Percentiles rank a stretch among this genome's conserved stretches.
Evolutionary conservation across 2,888 invertebrate species (phyloP).

Genomic region (Lithophane socia): DNA sequence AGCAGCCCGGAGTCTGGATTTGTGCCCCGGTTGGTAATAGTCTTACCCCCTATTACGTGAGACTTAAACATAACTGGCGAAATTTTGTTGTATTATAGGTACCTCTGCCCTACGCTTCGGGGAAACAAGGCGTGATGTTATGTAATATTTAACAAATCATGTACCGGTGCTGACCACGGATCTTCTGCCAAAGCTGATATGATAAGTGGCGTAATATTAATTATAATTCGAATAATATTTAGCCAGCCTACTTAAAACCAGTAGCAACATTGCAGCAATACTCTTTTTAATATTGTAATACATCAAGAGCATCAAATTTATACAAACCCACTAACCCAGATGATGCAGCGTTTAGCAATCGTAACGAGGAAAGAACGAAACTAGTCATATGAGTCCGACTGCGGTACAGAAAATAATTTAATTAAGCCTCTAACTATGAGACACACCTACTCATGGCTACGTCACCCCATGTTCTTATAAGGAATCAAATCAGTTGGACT

Average conservation of each 20-base stretch:
- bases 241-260: conserved; percentile 58
- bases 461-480: conserved; percentile 39
- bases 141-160: conserved; percentile 4
- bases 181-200: neutral
- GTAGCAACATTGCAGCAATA: conserved; percentile 57
- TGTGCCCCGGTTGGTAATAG: too few species aligned
- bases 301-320: conserved; percentile 65
- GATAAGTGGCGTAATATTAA: conserved; percentile 25
- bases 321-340: conserved; percentile 74
- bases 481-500: conserved; percentile 47
- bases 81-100: too few species aligned
- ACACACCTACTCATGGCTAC: conserved; percentile 45
- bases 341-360: conserved; percentile 67
- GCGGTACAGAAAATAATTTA: conserved; percentile 29
- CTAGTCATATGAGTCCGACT: conserved; percentile 29
- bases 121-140: too few species aligned
- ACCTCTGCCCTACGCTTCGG: too few species aligned
- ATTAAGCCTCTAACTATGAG: conserved; percentile 33
- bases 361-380: conserved; percentile 57
- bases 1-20: too few species aligned
- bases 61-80: too few species aligned
- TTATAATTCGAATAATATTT: conserved; percentile 34
- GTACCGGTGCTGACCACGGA: neutral
- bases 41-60: too few species aligned
- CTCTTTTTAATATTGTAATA: conserved; percentile 61